These are phyloP conservation scores for Mya arenaria DNA, from an alignment of 1,140 invertebrate genomes.

Conservation along the genomic window DNA sequence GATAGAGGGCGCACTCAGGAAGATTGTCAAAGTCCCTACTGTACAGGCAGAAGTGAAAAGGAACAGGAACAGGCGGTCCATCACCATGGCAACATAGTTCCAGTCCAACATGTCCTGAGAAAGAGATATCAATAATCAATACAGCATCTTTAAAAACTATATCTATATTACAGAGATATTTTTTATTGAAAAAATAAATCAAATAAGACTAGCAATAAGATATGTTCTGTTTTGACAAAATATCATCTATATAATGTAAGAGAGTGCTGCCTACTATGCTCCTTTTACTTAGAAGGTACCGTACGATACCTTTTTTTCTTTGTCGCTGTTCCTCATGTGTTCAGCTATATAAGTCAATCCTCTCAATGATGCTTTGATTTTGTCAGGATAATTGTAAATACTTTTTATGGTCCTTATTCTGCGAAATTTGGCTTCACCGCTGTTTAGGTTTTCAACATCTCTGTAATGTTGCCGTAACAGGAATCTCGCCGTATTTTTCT, in stretches of 20 bases:
- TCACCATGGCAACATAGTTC: constrained; percentile 99
- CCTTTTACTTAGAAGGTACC: constrained; percentile 92
- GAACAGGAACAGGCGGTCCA: constrained; percentile 98
- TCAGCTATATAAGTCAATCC: constrained; percentile 98
- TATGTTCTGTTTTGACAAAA: background rate
- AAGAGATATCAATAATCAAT: background rate
- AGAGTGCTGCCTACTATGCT: too few species aligned
- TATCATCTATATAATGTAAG: background rate
- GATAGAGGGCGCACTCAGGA: constrained; percentile 96
- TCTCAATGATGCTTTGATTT: constrained; percentile 93
- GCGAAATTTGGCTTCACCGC: too few species aligned
- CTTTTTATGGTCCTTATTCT: too few species aligned
- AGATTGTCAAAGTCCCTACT: constrained; percentile 89
- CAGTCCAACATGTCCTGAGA: constrained; percentile 88
- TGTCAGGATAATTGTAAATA: constrained; percentile 82
- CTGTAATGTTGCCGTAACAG: background rate
- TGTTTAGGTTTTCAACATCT: background rate
- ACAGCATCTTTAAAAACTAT: background rate
- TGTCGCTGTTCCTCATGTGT: constrained; percentile 89
- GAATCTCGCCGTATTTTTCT: too few species aligned
- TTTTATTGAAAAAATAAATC: too few species aligned
- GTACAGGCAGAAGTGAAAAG: constrained; percentile 97
- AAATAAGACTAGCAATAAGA: background rate
- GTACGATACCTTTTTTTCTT: constrained; percentile 72
- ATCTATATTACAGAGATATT: background rate